These are phyloP conservation scores for Rhegmatorhina hoffmannsi DNA, from an alignment of 2,113 vertebrate genomes.

Conservation along the genomic window DNA sequence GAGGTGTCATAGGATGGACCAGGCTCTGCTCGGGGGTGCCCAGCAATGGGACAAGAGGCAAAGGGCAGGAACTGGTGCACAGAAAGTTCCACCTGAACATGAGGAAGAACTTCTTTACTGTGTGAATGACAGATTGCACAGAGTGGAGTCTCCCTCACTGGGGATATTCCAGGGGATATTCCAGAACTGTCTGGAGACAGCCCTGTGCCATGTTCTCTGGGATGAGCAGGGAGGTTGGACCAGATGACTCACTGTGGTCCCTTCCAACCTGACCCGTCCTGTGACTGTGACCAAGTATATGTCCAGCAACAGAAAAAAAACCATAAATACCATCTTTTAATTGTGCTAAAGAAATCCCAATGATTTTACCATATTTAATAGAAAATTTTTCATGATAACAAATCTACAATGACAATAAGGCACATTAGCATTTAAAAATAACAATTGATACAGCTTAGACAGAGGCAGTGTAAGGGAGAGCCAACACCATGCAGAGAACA, in stretches of 20 bases:
- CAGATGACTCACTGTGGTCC: not conserved
- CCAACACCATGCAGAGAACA: not conserved
- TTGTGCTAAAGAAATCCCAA: not conserved
- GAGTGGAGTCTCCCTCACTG: not conserved
- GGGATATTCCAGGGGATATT: not conserved
- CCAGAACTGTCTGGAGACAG: not conserved
- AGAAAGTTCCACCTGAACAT: not conserved
- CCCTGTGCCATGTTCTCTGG: not conserved
- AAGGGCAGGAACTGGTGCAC: not conserved
- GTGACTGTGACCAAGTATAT: not conserved
- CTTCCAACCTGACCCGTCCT: not conserved
- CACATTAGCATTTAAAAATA: not conserved
- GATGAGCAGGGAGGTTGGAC: not conserved
- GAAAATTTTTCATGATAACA: not conserved
- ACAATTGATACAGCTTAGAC: not conserved
- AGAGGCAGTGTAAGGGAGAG: not conserved
- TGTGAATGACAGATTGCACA: not conserved
- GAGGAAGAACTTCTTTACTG: not conserved
- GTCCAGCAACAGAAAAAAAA: not conserved
- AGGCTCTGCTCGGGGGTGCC: not conserved
- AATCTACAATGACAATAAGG: not conserved
- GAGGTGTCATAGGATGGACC: not conserved
- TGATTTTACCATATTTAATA: not conserved
- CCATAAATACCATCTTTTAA: constrained; percentile 30
- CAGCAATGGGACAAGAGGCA: not conserved